Percentiles rank a stretch among this genome's conserved stretches.
Evolutionary conservation across 2,888 invertebrate genomes (phyloP).

Genomic region (Peribatodes rhomboidaria): DNA sequence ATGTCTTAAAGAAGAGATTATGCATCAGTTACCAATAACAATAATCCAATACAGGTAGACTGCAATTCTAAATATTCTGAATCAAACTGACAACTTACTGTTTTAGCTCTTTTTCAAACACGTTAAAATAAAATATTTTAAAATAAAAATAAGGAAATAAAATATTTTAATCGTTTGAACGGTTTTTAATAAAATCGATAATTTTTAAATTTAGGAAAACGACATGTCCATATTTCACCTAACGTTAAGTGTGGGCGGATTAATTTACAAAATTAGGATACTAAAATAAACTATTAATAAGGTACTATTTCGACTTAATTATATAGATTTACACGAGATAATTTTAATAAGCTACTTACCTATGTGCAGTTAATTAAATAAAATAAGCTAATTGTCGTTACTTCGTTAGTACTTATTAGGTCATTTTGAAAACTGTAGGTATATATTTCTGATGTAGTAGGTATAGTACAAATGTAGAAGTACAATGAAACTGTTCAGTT

Average conservation of each 20-base stretch:
- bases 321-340: neutral
- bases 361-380: constrained; percentile 1
- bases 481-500: too few relatives aligned
- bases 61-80: too few relatives aligned
- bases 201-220: neutral
- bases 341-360: neutral
- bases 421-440: neutral
- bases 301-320: neutral
- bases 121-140: too few relatives aligned
- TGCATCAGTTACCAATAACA: too few relatives aligned
- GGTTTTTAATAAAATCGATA: neutral
- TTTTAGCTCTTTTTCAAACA: too few relatives aligned
- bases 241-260: too few relatives aligned
- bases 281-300: neutral
- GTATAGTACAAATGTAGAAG: too few relatives aligned
- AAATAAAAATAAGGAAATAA: too few relatives aligned
- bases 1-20: too few relatives aligned
- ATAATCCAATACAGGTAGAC: too few relatives aligned
- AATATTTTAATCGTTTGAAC: neutral
- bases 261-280: neutral
- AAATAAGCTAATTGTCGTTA: neutral
- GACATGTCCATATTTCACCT: neutral
- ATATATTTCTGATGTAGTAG: too few relatives aligned
- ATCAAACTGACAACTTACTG: too few relatives aligned
- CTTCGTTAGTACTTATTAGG: neutral